phyloP scores from a whole-genome alignment of 2,888 invertebrate genomes.

The Nomada hirtipes region DNA sequence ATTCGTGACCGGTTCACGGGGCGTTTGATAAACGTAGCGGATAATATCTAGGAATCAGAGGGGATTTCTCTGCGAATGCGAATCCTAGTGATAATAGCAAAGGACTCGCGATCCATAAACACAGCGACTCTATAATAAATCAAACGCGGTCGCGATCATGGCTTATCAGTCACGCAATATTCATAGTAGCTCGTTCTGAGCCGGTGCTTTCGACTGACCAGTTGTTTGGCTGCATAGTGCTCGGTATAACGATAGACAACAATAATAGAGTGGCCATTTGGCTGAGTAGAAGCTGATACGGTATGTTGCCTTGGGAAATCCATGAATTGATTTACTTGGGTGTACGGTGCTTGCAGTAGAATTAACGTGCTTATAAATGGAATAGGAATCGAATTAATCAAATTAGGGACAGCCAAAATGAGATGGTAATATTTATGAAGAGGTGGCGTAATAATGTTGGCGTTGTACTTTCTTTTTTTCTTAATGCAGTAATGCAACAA shows the following conservation, averaged over 20 bases:
- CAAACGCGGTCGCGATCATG: slow-evolving; percentile 61
- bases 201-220: slow-evolving; percentile 53
- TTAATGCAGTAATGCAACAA: background rate
- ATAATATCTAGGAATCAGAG: background rate
- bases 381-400: too few relatives aligned
- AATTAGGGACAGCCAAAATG: too few relatives aligned
- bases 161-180: slow-evolving; percentile 74
- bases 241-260: slow-evolving; percentile 27
- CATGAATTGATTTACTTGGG: background rate
- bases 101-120: slow-evolving; percentile 62
- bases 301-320: background rate
- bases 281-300: slow-evolving; percentile 12
- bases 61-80: slow-evolving; percentile 13
- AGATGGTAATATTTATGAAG: background rate
- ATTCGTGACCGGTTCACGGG: too few relatives aligned
- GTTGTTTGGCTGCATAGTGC: slow-evolving; percentile 33
- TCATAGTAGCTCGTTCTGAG: slow-evolving; percentile 66
- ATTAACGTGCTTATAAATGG: too few relatives aligned
- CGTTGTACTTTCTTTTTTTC: background rate
- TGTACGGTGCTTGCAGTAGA: background rate
- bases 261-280: background rate
- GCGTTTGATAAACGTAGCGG: background rate
- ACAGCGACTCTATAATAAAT: slow-evolving; percentile 64
- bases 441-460: background rate
- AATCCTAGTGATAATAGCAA: slow-evolving; percentile 57